Conservation (phyloP, 2,797 vertebrate genomes). For the Chiloscyllium punctatum region DNA sequence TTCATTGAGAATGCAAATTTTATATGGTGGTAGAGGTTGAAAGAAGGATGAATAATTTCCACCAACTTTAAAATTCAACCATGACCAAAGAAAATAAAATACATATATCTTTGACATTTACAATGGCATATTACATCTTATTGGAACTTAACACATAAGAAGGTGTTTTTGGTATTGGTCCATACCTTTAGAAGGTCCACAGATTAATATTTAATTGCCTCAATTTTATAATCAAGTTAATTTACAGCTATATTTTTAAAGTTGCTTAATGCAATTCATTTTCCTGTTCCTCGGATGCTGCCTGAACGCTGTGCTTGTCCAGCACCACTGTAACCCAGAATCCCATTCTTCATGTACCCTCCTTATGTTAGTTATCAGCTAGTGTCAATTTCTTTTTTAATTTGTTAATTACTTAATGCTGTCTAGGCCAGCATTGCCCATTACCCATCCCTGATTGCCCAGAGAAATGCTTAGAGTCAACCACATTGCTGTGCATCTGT, state of each 20-base stretch:
- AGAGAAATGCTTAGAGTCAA: no score
- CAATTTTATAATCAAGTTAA: background rate
- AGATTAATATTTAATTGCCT: background rate
- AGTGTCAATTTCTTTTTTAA: no score
- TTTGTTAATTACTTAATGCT: no score
- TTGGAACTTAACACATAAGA: background rate
- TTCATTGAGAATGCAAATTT: background rate
- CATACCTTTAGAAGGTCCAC: background rate
- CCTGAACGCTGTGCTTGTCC: no score
- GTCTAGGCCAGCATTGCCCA: no score
- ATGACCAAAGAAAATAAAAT: slow-evolving; percentile 6
- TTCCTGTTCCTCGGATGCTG: no score
- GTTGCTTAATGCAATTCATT: background rate
- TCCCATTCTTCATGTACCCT: background rate
- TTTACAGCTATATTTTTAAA: background rate
- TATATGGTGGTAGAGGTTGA: background rate
- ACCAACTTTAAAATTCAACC: background rate
- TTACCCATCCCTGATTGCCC: no score
- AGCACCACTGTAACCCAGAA: no score
- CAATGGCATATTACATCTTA: background rate
- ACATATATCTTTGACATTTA: background rate
- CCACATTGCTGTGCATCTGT: no score
- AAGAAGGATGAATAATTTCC: background rate
- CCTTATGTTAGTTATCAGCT: background rate
- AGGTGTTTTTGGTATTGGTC: background rate